Evolutionary conservation across 2,797 vertebrate species (phyloP).

Genomic region (Chelidonichthys spinosus): DNA sequence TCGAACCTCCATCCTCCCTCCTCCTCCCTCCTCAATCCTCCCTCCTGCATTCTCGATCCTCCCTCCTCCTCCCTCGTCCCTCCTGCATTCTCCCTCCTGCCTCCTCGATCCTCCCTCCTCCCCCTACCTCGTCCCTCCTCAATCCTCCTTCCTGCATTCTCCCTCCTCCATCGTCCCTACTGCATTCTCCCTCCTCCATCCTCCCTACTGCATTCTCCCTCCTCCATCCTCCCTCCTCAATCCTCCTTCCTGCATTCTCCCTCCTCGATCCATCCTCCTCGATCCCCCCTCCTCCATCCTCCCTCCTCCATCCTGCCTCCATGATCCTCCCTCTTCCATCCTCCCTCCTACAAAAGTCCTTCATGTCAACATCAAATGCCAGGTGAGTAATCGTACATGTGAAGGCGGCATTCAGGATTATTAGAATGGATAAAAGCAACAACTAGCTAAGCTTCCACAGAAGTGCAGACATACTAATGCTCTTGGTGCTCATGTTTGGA

Average conservation of each 20-base stretch:
- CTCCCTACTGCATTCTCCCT: background rate
- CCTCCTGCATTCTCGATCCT: background rate
- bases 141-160: too few relatives aligned
- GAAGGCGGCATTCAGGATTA: background rate
- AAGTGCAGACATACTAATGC: background rate
- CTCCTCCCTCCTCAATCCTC: background rate
- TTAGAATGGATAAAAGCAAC: constrained; percentile 5
- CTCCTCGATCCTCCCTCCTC: too few relatives aligned
- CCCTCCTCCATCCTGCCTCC: background rate
- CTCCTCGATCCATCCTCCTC: background rate
- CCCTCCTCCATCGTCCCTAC: background rate
- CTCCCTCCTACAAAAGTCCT: background rate
- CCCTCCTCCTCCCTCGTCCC: too few relatives aligned
- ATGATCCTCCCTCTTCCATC: background rate
- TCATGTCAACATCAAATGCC: background rate
- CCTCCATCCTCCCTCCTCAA: background rate
- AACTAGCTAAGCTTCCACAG: background rate
- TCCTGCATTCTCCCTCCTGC: too few relatives aligned
- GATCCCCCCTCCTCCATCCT: background rate
- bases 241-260: background rate
- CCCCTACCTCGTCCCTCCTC: too few relatives aligned
- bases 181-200: too few relatives aligned
- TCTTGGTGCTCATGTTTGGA: background rate
- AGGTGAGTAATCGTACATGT: background rate
- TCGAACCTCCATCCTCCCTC: background rate